Evolutionary conservation across 1,140 invertebrate species (phyloP).

Genomic region (Dendrolimus kikuchii): DNA sequence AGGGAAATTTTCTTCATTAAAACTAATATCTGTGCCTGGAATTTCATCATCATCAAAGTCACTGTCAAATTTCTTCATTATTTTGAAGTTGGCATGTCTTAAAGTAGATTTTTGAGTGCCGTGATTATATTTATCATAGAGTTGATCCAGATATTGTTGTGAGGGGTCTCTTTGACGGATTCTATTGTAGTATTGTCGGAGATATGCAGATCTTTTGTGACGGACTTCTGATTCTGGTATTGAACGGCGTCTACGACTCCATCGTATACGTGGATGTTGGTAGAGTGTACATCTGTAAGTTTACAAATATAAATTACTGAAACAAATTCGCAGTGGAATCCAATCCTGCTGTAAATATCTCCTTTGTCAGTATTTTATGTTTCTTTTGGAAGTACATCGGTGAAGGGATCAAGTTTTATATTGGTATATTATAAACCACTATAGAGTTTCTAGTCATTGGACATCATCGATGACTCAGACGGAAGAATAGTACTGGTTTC

Average conservation of each 20-base stretch:
- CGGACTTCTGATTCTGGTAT: constrained; percentile 66
- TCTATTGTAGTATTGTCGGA: constrained; percentile 65
- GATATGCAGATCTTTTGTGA: constrained; percentile 63
- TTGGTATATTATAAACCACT: too few relatives aligned
- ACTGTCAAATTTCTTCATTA: constrained; percentile 58
- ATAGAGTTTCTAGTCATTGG: too few relatives aligned
- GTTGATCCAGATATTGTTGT: constrained; percentile 44
- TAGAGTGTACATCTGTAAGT: constrained; percentile 79
- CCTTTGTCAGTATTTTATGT: too few relatives aligned
- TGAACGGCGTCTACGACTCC: constrained; percentile 80
- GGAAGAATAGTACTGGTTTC: too few relatives aligned
- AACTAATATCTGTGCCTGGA: constrained; percentile 26
- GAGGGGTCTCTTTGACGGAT: constrained; percentile 40
- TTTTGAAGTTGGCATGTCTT: constrained; percentile 60
- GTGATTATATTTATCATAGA: constrained; percentile 62
- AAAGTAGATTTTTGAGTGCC: constrained; percentile 50
- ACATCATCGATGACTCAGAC: too few relatives aligned
- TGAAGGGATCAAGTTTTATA: too few relatives aligned
- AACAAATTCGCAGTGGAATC: too few relatives aligned
- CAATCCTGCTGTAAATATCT: too few relatives aligned
- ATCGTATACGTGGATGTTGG: constrained; percentile 87
- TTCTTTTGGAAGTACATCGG: too few relatives aligned
- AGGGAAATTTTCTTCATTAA: constrained; percentile 47
- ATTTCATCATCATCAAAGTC: constrained; percentile 42
- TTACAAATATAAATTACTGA: constrained; percentile 4